Evolutionary conservation across 1,140 invertebrate genomes (phyloP), one percentile per base, ranked within the genome.

Genomic region (Nasonia longicornis): DNA sequence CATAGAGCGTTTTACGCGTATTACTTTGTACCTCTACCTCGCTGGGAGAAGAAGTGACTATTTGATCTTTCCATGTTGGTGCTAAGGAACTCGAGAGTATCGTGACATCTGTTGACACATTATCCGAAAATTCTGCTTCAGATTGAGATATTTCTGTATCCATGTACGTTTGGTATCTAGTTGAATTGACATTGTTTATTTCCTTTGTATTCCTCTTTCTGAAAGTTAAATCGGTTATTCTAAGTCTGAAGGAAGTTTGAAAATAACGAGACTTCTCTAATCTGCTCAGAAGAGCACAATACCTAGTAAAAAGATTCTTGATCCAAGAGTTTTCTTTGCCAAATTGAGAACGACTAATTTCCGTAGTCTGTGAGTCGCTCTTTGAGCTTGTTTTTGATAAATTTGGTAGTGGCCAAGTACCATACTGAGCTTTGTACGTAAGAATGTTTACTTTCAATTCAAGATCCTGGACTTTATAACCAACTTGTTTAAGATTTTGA

Each of bases 341-440:
- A 2, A 84, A 77, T 71, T 83, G 84, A 2, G 86, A 84, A 48
- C 87, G 22, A 7, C 3, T n/a, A n/a, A 26, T 87, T 67, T 67
- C 11, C 10, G 22, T 67, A 26, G 3, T 2, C 29, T 79, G 76
- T 0, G 85, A 45, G 16, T 82, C 71, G 10, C 77, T 84, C 67
- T 73, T 85, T 7, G 84, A 48, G n/a, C 72, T 83, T 85, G 81
- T 42, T 12, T 84, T 85, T 29, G 77, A 74, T 72, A 88, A 81
- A 76, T 87, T 75, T 42, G 84, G 82, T 20, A 86, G 63, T 2
- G 87, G 86, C 89, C 88, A 90, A 6, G 82, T 84, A 8, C 88
- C 89, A 45, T 90, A 89, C 70, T 89, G 88, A 69, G 87, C 84
- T 85, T 89, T 89, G 42, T 90, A 90, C 0, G 87, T 88, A 20